Evolutionary conservation across 64 coral and sea anemone genomes (phyloP), one percentile per base, ranked within the genome.

Genomic region (Dendrophyllia cribrosa): DNA sequence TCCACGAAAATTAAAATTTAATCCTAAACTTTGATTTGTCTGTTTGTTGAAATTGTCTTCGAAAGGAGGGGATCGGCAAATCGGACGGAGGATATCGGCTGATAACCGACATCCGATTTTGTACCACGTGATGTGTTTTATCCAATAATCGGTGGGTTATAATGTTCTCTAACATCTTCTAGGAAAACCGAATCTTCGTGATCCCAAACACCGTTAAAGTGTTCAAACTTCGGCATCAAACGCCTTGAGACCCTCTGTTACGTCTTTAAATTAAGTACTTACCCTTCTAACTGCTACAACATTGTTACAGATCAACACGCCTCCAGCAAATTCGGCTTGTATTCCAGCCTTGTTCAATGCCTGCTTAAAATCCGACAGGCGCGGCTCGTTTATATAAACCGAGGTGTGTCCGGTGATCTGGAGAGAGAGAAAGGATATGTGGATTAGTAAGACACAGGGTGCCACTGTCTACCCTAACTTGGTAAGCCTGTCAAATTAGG

Each of bases 291-390:
- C 94, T 7, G 94, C 95, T 0, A 99, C 90, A 6, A 94, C 91
- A 67, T 96, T 96, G 83, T 99, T 99, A 75, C 97, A 99, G 26
- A 99, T 96, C 47, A 99, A 77, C 72, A 99, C 97, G 20, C 97
- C 97, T 2, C 97, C 97, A 8, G 94, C 97, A 87, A 99, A 99
- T 80, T 99, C 97, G 3, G 97, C 97, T 78, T 99, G 92, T 9
- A 99, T 96, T 12, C 94, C 94, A 61, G 91, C 91, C 64, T 99
- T 99, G 76, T 99, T 96, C 12, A 99, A 68, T 0, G 94, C 94
- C 86, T 99, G 97, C 70, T 99, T 99, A 24, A 99, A 99, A 89
- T 99, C 97, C 51, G 97, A 98, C 71, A 98, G 26, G 15, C 97
- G 94, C 9, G 97, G 97, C 82, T 98, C 97, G 79, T 98, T 98